Percentiles rank a stretch among this genome's conserved stretches.
phyloP scores from a whole-genome alignment of 1,140 invertebrate species.

The Pogonomyrmex californicus region DNA sequence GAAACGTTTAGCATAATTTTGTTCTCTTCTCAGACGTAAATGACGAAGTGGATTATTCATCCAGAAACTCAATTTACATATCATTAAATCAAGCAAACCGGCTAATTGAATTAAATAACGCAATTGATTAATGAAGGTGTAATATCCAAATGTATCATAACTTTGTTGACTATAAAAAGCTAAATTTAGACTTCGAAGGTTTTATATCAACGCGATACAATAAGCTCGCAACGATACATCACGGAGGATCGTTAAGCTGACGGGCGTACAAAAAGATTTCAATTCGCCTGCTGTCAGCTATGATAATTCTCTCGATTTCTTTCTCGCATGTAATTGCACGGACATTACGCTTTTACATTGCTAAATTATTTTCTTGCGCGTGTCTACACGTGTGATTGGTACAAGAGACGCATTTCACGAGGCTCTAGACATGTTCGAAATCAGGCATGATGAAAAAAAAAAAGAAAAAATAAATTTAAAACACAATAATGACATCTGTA shows the following conservation, averaged over 20 bases:
- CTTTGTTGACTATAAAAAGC: constrained; percentile 3
- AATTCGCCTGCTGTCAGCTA: constrained; percentile 68
- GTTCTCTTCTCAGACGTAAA: background rate
- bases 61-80: constrained; percentile 6
- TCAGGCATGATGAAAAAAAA: background rate
- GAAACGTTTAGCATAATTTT: constrained; percentile 1
- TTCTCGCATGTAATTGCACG: constrained; percentile 57
- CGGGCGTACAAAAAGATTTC: constrained; percentile 73
- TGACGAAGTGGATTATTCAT: constrained; percentile 2
- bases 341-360: constrained; percentile 24
- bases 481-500: background rate
- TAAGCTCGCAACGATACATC: constrained; percentile 42
- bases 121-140: constrained; percentile 41
- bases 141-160: constrained; percentile 28
- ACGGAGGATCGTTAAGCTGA: constrained; percentile 59
- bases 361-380: constrained; percentile 58
- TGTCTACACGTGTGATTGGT: background rate
- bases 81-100: constrained; percentile 34
- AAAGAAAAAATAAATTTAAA: background rate
- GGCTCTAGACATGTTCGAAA: background rate
- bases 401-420: background rate
- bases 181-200: constrained; percentile 22
- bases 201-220: constrained; percentile 37
- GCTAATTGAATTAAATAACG: constrained; percentile 45
- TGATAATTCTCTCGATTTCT: constrained; percentile 63